phyloP scores from a whole-genome alignment of 2,113 vertebrate genomes.

The Rhegmatorhina hoffmannsi region DNA sequence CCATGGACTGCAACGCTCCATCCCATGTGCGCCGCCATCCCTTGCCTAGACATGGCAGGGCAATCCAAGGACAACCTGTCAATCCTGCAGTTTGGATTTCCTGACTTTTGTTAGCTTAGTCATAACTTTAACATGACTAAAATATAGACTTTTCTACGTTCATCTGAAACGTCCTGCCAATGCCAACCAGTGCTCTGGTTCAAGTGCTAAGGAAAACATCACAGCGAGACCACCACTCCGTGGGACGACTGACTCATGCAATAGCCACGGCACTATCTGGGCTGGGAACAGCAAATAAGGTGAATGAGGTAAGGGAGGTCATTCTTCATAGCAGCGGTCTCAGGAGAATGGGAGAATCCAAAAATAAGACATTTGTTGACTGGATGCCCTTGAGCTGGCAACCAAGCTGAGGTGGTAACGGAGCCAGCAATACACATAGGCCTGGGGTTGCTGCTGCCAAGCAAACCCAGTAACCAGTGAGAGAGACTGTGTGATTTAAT shows the following conservation, averaged over 20 bases:
- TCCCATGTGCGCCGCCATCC: not conserved
- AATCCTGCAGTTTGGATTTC: conserved; percentile 43
- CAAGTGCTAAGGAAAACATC: conserved; percentile 61
- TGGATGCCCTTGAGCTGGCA: conserved; percentile 73
- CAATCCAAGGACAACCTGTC: conserved; percentile 39
- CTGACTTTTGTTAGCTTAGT: conserved; percentile 36
- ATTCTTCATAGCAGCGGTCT: conserved; percentile 40
- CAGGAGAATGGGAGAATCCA: conserved; percentile 64
- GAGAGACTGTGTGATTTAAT: conserved; percentile 27
- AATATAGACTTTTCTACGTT: conserved; percentile 47
- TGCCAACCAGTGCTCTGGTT: conserved; percentile 57
- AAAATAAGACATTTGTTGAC: conserved; percentile 75
- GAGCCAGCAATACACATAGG: conserved; percentile 59
- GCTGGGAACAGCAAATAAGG: conserved; percentile 67
- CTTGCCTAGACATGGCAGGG: not conserved
- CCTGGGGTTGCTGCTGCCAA: conserved; percentile 47
- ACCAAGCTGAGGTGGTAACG: conserved; percentile 39
- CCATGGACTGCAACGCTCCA: fast-evolving
- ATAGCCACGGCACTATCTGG: conserved; percentile 4
- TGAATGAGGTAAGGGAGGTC: conserved; percentile 70
- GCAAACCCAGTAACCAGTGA: not conserved
- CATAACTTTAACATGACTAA: conserved; percentile 58
- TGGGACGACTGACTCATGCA: conserved; percentile 32
- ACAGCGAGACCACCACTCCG: not conserved
- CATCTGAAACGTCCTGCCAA: not conserved